Evolutionary conservation across 2,797 vertebrate species (phyloP).

Genomic region (Philypnodon macrostomus): DNA sequence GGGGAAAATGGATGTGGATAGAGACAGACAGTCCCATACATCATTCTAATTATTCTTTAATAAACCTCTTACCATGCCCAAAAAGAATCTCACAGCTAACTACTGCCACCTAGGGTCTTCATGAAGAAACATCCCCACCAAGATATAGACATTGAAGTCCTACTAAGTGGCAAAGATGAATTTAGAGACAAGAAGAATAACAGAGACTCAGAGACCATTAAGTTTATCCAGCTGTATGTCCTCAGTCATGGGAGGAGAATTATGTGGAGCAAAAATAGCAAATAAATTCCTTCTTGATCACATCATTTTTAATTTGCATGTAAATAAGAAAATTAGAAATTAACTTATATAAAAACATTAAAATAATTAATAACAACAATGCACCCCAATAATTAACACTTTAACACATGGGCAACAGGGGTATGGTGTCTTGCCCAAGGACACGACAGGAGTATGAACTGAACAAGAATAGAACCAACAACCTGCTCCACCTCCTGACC

Average conservation of each 20-base stretch:
- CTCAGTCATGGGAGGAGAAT: conserved; percentile 48
- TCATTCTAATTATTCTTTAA: conserved; percentile 81
- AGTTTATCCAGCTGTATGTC: conserved; percentile 48
- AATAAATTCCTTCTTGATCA: conserved; percentile 54
- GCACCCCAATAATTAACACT: too few species aligned
- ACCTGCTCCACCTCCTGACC: too few species aligned
- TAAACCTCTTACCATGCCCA: conserved; percentile 62
- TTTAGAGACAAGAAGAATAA: conserved; percentile 40
- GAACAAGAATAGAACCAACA: too few species aligned
- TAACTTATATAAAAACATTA: too few species aligned
- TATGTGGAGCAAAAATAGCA: conserved; percentile 53
- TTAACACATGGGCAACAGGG: too few species aligned
- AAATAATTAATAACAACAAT: too few species aligned
- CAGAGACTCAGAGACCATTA: conserved; percentile 45
- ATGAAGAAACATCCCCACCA: conserved; percentile 26
- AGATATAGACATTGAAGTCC: conserved; percentile 43
- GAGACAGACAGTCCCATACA: conserved; percentile 79
- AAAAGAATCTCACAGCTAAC: conserved; percentile 56
- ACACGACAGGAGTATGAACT: too few species aligned
- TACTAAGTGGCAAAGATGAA: conserved; percentile 56
- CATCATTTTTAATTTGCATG: too few species aligned
- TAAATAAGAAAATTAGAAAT: too few species aligned
- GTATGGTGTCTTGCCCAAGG: too few species aligned
- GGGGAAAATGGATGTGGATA: conserved; percentile 76
- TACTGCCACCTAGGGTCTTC: conserved; percentile 80